A percentile compares a stretch with the other conserved stretches of the same genome.
phyloP scores from a whole-genome alignment of 2,797 vertebrate species.

The Gastrophryne carolinensis region DNA sequence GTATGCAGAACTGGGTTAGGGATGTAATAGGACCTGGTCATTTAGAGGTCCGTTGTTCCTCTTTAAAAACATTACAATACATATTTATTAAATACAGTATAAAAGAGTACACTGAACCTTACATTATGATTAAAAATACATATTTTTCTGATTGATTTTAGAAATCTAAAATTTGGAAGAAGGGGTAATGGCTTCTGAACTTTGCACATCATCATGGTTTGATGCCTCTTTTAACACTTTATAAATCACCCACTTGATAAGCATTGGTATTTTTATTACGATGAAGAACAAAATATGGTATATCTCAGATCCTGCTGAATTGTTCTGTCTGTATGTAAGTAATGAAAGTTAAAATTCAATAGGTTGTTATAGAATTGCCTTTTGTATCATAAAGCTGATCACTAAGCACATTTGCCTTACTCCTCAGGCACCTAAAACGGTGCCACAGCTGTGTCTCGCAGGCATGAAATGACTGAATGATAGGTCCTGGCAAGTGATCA shows the following conservation, averaged over 20 bases:
- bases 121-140: too few species aligned
- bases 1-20: too few species aligned
- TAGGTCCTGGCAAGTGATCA: constrained; percentile 43
- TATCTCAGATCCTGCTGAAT: neutral
- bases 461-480: constrained; percentile 18
- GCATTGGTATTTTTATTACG: neutral
- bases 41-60: too few species aligned
- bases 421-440: constrained; percentile 20
- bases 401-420: neutral
- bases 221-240: neutral
- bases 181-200: too few species aligned
- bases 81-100: too few species aligned
- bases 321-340: neutral
- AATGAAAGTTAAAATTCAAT: neutral
- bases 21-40: too few species aligned
- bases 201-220: too few species aligned
- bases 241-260: neutral
- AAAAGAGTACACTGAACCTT: too few species aligned
- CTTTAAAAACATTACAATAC: too few species aligned
- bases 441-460: constrained; percentile 33
- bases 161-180: too few species aligned
- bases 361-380: neutral
- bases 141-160: too few species aligned
- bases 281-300: neutral
- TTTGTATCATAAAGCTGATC: neutral